phyloP scores from a whole-genome alignment of 2,888 invertebrate genomes.

The Aquatica leii region DNA sequence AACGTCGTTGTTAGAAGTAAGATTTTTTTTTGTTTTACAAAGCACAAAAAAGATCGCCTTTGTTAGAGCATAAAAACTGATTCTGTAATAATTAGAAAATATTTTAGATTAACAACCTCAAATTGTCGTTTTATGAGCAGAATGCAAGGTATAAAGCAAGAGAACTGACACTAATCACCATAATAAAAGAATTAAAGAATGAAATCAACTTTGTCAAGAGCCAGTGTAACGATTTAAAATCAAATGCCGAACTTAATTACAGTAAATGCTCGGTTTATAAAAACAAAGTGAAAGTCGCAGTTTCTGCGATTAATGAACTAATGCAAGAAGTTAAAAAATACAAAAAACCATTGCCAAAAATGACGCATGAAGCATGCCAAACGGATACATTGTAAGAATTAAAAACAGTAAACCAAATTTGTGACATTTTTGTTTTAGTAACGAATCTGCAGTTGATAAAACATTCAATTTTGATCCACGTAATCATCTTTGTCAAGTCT shows the following conservation, averaged over 20 bases:
- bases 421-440: too few relatives aligned
- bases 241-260: conserved; percentile 11
- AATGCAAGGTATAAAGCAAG: conserved; percentile 11
- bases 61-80: too few relatives aligned
- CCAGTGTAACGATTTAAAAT: not conserved
- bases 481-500: too few relatives aligned
- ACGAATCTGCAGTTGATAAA: too few relatives aligned
- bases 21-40: not conserved
- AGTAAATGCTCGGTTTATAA: conserved; percentile 34
- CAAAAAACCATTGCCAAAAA: not conserved
- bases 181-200: too few relatives aligned
- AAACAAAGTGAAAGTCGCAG: conserved; percentile 33
- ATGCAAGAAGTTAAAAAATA: conserved; percentile 10
- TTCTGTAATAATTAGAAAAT: too few relatives aligned
- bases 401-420: too few relatives aligned
- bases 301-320: conserved; percentile 23
- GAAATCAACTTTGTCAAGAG: too few relatives aligned
- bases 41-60: not conserved
- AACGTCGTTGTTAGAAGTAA: conserved; percentile 26
- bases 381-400: conserved; percentile 11
- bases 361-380: conserved; percentile 19
- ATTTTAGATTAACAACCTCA: conserved; percentile 16
- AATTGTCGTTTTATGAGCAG: conserved; percentile 11
- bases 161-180: conserved; percentile 21
- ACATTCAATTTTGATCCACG: too few relatives aligned